Base-by-base conservation (phyloP, 2,797 vertebrate genomes). In the Anguilla obscura region DNA sequence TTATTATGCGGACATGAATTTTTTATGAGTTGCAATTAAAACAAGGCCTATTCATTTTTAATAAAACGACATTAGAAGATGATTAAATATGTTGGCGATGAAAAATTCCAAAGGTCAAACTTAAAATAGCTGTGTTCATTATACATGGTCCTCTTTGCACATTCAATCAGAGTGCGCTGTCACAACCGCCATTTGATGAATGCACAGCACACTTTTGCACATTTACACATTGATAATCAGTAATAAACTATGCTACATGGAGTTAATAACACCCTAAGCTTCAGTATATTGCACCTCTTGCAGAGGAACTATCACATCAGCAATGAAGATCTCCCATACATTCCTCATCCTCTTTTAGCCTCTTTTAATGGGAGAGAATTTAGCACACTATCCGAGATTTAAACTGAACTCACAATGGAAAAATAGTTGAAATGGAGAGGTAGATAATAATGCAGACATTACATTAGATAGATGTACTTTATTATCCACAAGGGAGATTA, bases 21-120 rank as follows among this genome's bases (percentile, higher is more conserved):
- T 85, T 88, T 69, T 71, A 76, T 85, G 83, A 14, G 63, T 14
- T 83, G 69, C 63, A 88, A 76, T 88, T 88, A 85, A 33, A 85
- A 86, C 48, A 48, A 56, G 52, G 50, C 33, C 50, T 80, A 79
- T 88, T 74, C 36, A 60, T 58, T 88, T 85, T 82, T 82, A 82
- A 82, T 82, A 85, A 85, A 85, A 85, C 56, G 84, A 60, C 36
- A 85, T 66, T 40, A 85, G 18, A 63, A 66, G 33, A 63, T 85
- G 54, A 85, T 85, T 85, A 60, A 85, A 40, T 18, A 63, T 85
- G 84, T 40, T 63, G 58, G 30, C 40, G n/a, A 85, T 63, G 54
- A 63, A 63, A 85, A 63, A 85, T 66, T 60, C 83, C 83, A 85
- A 58, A 85, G 83, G 83, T 85, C 83, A 85, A 21, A 36, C 83